Percentiles rank a stretch among this genome's conserved stretches.
phyloP scores from a whole-genome alignment of 2,113 vertebrate species.

The Amazona vittata region DNA sequence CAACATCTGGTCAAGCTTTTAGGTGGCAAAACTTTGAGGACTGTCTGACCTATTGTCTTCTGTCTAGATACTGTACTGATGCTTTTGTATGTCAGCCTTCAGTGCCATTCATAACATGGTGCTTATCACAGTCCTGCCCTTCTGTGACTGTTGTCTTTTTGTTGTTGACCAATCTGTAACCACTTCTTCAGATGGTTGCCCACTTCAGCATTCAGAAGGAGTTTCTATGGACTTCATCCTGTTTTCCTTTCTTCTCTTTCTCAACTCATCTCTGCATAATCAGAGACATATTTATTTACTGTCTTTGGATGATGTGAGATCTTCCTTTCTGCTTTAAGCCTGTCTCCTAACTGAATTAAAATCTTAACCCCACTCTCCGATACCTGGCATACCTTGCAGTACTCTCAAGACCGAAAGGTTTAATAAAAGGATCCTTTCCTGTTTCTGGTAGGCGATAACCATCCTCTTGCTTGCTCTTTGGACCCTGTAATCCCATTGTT shows the following conservation, averaged over 20 bases:
- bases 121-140: background rate
- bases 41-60: background rate
- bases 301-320: background rate
- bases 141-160: background rate
- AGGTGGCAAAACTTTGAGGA: background rate
- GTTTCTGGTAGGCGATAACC: background rate
- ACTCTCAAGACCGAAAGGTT: background rate
- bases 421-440: background rate
- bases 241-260: background rate
- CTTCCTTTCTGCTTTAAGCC: background rate
- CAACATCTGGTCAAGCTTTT: background rate
- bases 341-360: background rate
- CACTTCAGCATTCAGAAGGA: background rate
- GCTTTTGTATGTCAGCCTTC: background rate
- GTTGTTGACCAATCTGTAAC: background rate
- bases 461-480: background rate
- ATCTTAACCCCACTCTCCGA: background rate
- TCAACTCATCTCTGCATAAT: background rate
- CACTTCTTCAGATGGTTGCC: background rate
- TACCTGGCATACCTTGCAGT: background rate
- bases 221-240: background rate
- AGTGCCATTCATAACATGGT: background rate
- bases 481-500: background rate
- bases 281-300: background rate
- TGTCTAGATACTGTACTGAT: background rate